A percentile compares a stretch with the other conserved stretches of the same genome.
phyloP scores from a whole-genome alignment of 2,888 invertebrate genomes.

The Cyclophora albipunctata region DNA sequence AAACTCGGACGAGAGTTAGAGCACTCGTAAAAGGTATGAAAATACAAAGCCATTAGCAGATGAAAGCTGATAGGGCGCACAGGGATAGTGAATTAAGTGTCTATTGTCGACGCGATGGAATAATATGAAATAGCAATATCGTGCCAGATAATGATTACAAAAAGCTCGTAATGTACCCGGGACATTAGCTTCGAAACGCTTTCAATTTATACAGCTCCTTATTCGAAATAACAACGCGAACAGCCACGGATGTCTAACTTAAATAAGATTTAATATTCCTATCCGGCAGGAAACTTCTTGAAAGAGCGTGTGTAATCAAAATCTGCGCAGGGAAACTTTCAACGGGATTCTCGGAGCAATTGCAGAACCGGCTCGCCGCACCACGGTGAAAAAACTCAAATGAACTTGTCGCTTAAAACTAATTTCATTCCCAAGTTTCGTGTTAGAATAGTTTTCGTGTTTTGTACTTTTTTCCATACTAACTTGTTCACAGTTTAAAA shows the following conservation, averaged over 20 bases:
- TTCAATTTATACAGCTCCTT: conserved; percentile 66
- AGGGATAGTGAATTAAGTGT: conserved; percentile 28
- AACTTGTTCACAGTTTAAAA: conserved; percentile 68
- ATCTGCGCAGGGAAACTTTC: conserved; percentile 67
- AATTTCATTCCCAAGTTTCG: conserved; percentile 69
- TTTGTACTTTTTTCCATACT: conserved; percentile 46
- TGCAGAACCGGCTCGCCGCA: conserved; percentile 52
- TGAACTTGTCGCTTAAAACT: conserved; percentile 73
- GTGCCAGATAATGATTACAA: conserved; percentile 27
- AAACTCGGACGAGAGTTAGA: conserved; percentile 12
- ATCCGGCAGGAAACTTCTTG: conserved; percentile 66
- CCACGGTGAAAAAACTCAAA: conserved; percentile 57
- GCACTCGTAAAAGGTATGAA: conserved; percentile 23
- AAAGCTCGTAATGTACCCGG: conserved; percentile 45
- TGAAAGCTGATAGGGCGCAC: conserved; percentile 26
- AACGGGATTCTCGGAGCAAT: conserved; percentile 62
- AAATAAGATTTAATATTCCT: conserved; percentile 76
- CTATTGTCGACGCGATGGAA: conserved; percentile 27
- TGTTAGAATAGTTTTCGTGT: conserved; percentile 67
- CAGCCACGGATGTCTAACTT: conserved; percentile 69
- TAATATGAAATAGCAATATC: conserved; percentile 33
- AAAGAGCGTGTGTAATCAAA: conserved; percentile 75
- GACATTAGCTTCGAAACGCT: conserved; percentile 36
- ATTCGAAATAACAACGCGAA: conserved; percentile 71
- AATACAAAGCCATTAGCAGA: conserved; percentile 33